Evolutionary conservation across 2,888 invertebrate species (phyloP), one percentile per base, ranked within the genome.

Genomic region (Eretmocerus hayati): DNA sequence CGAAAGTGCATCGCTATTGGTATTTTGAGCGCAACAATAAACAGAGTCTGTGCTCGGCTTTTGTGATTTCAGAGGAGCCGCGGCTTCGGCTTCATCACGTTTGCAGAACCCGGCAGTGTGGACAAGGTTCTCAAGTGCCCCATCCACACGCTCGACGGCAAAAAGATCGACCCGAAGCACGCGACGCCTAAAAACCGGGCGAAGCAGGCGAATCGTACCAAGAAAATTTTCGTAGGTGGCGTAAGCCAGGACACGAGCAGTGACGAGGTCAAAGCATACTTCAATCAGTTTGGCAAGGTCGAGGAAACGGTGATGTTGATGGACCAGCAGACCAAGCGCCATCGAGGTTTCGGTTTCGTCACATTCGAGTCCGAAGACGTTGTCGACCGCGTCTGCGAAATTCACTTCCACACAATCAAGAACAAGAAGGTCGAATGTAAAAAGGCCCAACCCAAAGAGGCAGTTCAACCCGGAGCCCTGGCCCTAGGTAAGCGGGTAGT

Each of bases 71-170:
- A 92, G 91, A 85, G 91, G 71, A 91, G 90, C 78, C 85, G 92
- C 72, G 92, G 91, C 67, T 92, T 92, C 74, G 88, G 91, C 67
- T 92, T 92, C 78, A 91, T 92, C 74, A 91, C 91, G 65, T 92
- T 92, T 77, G 85, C 89, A 73, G 90, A 91, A 73, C 87, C 91
- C 48, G 81, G 85, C 59, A 87, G 90, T 65, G 91, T 92, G 57
- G 90, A 91, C 74, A 90, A 90, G 75, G 91, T 92, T 52, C 80
- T 92, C 47, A 89, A 90, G 63, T 88, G 90, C 59, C 90, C 90
- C 50, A 87, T 90, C 57, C 90, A 91, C 78, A 90, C 90, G 44
- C 77, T 92, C 59, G 91, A 92, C 73, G 91, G 91, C 56, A 92
- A 92, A 74, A 89, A 91, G 74, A 92, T 92, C 71, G 92, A 92